A percentile compares a stretch with the other conserved stretches of the same genome.
These are phyloP conservation scores for Pristionchus japonicus DNA, from an alignment of 2,888 invertebrate genomes.

Conservation along the genomic window DNA sequence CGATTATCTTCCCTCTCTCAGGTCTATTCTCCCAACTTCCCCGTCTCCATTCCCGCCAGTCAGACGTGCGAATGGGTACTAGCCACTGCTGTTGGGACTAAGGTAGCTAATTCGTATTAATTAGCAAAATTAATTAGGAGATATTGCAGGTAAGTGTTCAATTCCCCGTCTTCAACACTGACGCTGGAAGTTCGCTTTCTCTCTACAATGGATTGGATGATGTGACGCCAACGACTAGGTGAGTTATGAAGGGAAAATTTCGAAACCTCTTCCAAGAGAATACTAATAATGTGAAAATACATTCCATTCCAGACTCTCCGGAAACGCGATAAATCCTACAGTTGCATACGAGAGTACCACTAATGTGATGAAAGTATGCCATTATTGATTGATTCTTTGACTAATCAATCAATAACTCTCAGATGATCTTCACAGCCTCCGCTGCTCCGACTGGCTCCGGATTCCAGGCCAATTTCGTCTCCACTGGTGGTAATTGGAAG, in stretches of 20 bases:
- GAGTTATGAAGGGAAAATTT: neutral
- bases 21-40: slow-evolving; percentile 31
- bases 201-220: slow-evolving; percentile 31
- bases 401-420: neutral
- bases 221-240: neutral
- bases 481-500: slow-evolving; percentile 8
- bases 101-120: neutral
- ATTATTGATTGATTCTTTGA: neutral
- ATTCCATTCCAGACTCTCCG: neutral
- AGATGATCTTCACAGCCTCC: slow-evolving; percentile 29
- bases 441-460: neutral
- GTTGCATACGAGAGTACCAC: neutral
- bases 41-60: neutral
- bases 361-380: neutral
- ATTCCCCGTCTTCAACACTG: neutral
- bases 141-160: neutral
- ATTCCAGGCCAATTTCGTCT: slow-evolving; percentile 8
- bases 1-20: neutral
- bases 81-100: neutral
- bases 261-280: neutral
- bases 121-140: neutral
- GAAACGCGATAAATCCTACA: neutral
- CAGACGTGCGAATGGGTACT: neutral
- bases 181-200: neutral
- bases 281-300: neutral